Conservation (phyloP, 2,888 invertebrate species). For the Elgonia sp. region DNA sequence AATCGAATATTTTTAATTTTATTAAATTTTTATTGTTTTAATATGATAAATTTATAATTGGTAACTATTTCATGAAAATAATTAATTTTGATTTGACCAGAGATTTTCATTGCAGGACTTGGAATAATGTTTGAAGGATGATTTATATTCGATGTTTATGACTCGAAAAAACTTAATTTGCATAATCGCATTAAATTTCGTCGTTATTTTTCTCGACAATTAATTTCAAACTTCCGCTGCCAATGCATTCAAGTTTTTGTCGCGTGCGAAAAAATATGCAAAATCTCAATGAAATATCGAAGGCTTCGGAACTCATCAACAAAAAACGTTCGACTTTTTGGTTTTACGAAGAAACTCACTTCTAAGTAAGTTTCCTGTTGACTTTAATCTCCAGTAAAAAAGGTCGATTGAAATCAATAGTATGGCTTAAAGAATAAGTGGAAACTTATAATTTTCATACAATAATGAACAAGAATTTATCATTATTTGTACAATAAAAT, state of each 20-base stretch:
- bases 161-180: conserved; percentile 32
- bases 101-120: background rate
- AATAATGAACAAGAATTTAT: too few relatives aligned
- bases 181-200: conserved; percentile 63
- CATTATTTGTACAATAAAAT: too few relatives aligned
- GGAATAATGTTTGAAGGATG: background rate
- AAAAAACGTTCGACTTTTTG: conserved; percentile 52
- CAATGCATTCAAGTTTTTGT: conserved; percentile 57
- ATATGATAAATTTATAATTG: too few relatives aligned
- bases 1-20: too few relatives aligned
- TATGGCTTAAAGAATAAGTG: background rate
- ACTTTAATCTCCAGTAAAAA: conserved; percentile 41
- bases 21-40: too few relatives aligned
- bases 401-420: conserved; percentile 32
- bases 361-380: conserved; percentile 55
- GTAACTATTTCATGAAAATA: too few relatives aligned
- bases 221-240: conserved; percentile 66
- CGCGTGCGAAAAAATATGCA: conserved; percentile 64
- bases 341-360: conserved; percentile 23
- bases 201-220: conserved; percentile 68
- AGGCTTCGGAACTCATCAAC: conserved; percentile 41
- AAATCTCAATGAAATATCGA: conserved; percentile 69
- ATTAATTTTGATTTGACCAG: background rate
- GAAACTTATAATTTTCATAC: too few relatives aligned
- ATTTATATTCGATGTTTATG: conserved; percentile 48